A percentile compares a stretch with the other conserved stretches of the same genome.
phyloP scores from a whole-genome alignment of 1,140 invertebrate species.

The Macrobrachium rosenbergii region DNA sequence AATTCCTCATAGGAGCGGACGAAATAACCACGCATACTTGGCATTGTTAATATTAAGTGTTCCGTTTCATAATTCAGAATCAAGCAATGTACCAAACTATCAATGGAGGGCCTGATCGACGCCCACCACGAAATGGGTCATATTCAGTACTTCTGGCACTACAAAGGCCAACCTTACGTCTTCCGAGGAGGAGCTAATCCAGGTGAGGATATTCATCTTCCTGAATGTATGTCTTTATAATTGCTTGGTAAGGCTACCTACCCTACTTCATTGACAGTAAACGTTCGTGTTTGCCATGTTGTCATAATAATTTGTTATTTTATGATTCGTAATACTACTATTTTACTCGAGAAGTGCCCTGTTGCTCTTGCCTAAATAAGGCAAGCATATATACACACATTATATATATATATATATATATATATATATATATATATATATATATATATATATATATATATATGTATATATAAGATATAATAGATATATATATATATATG shows the following conservation, averaged over 20 bases:
- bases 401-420: too few relatives aligned
- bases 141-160: constrained; percentile 90
- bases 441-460: too few relatives aligned
- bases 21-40: too few relatives aligned
- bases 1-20: too few relatives aligned
- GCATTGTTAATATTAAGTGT: too few relatives aligned
- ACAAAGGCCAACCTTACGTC: constrained; percentile 85
- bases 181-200: constrained; percentile 94
- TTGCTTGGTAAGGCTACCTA: background rate
- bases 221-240: background rate
- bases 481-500: too few relatives aligned
- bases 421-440: too few relatives aligned
- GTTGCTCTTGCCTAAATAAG: too few relatives aligned
- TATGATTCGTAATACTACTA: too few relatives aligned
- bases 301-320: background rate
- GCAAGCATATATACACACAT: too few relatives aligned
- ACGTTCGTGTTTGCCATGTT: background rate
- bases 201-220: constrained; percentile 71
- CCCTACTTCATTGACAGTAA: background rate
- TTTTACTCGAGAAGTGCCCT: too few relatives aligned
- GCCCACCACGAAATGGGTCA: constrained; percentile 94
- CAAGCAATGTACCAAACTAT: constrained; percentile 94
- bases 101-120: constrained; percentile 88
- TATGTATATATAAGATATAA: too few relatives aligned
- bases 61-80: constrained; percentile 76